Base-by-base conservation (phyloP, 2,888 invertebrate genomes). In the Melanotus villosus region DNA sequence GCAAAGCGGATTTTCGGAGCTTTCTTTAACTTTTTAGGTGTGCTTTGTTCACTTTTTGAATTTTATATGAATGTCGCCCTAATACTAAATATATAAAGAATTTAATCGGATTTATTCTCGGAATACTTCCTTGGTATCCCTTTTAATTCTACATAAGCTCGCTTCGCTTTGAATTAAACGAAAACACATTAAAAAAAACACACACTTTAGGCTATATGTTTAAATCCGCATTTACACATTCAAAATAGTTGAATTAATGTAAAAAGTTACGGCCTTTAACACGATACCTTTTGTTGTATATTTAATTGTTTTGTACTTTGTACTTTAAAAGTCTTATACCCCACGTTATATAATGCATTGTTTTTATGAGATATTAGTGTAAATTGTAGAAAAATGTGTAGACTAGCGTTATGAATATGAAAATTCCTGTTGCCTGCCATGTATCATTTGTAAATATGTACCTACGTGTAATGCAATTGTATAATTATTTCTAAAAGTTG, bases 361-460 rank as follows among this genome's bases (percentile, higher is more conserved):
- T 69, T 69, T 69, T 69, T 65, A 65, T 60, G 54, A 62, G 59
- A 56, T 38, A 70, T 70, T 70, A 75, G 50, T 73, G 74, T 73
- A 70, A 45, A 59, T 58, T 62, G 47, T 63, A 65, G 71, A 72
- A 50, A 57, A 59, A 71, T 71, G 67, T 65, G 56, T 72, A 72
- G 71, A 62, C 63, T 72, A 72, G 64, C 26, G 59, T 59, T 72
- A 72, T 65, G 71, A 71, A 67, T 65, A 72, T 68, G 72, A 74
- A 75, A 77, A 75, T 74, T 77, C 78, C 79, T 78, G 79, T 79
- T 79, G 78, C 78, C 80, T 68, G 81, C 81, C 81, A 82, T 81
- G 80, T 77, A 79, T 80, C 77, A 78, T 79, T 78, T 82, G 82
- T 83, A 83, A 80, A 83, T 83, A 83, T 82, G 81, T 82, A 82